Conservation (phyloP, 2,113 vertebrate genomes). For the Vanacampus margaritifer region DNA sequence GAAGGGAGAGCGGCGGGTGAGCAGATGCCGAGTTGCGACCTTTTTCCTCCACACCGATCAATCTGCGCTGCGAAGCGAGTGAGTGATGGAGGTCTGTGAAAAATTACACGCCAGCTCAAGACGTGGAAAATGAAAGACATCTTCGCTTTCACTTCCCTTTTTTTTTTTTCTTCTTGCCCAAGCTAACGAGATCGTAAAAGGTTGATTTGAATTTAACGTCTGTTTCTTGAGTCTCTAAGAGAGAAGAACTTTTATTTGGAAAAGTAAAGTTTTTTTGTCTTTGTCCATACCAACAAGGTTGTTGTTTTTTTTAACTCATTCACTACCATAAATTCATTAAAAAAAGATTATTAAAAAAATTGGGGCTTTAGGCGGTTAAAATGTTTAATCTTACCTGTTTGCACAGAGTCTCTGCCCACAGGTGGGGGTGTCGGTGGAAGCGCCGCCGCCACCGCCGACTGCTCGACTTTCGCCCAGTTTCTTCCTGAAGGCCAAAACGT, state of each 20-base stretch:
- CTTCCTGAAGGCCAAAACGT: constrained; percentile 57
- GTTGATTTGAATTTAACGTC: background rate
- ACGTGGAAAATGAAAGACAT: constrained; percentile 63
- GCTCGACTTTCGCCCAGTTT: constrained; percentile 59
- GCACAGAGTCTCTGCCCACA: constrained; percentile 60
- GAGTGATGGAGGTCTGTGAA: constrained; percentile 57
- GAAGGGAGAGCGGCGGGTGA: background rate
- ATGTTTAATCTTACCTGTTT: constrained; percentile 75
- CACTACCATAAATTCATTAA: too few relatives aligned
- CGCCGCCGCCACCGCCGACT: constrained; percentile 37
- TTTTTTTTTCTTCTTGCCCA: constrained; percentile 9
- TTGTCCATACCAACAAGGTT: background rate
- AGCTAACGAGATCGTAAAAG: constrained; percentile 23
- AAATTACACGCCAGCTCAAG: constrained; percentile 53
- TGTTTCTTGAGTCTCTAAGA: background rate
- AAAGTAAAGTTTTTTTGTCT: background rate
- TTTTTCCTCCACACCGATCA: constrained; percentile 54
- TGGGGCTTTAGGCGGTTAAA: too few relatives aligned
- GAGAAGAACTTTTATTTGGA: background rate
- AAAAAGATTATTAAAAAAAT: too few relatives aligned
- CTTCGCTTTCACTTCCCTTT: constrained; percentile 36
- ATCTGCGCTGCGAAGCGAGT: constrained; percentile 44
- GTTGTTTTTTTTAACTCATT: too few relatives aligned
- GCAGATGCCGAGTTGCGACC: constrained; percentile 42
- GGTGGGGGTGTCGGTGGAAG: constrained; percentile 54